phyloP scores from a whole-genome alignment of 2,113 vertebrate species.

The Drymodes brunneopygia region DNA sequence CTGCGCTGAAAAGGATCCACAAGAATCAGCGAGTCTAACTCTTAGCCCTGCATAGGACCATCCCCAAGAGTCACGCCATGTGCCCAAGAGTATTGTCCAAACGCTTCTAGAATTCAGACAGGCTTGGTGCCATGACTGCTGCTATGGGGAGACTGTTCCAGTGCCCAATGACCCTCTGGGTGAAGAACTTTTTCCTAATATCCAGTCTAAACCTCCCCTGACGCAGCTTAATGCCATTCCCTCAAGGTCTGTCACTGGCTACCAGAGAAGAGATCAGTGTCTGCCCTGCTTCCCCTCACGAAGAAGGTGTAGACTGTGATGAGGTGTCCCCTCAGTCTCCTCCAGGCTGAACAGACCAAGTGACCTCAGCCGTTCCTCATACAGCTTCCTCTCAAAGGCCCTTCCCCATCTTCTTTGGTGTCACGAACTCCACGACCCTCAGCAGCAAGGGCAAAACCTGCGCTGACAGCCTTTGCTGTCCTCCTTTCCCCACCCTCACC shows the following conservation, averaged over 20 bases:
- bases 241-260: not conserved
- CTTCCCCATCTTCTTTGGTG: no score
- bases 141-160: not conserved
- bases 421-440: not conserved
- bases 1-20: not conserved
- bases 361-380: accelerated
- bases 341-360: not conserved
- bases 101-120: no score
- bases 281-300: accelerated
- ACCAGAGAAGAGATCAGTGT: no score
- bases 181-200: not conserved
- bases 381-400: not conserved
- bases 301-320: not conserved
- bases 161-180: no score
- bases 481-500: not conserved
- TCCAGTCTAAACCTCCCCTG: not conserved
- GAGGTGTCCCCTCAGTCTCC: not conserved
- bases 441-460: not conserved
- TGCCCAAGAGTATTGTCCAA: not conserved
- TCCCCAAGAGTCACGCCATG: not conserved
- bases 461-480: accelerated
- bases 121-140: not conserved
- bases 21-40: not conserved
- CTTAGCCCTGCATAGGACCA: no score
- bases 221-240: not conserved